Evolutionary conservation across 2,113 vertebrate genomes (phyloP), one percentile per base, ranked within the genome.

Genomic region (Ibidorhyncha struthersii): DNA sequence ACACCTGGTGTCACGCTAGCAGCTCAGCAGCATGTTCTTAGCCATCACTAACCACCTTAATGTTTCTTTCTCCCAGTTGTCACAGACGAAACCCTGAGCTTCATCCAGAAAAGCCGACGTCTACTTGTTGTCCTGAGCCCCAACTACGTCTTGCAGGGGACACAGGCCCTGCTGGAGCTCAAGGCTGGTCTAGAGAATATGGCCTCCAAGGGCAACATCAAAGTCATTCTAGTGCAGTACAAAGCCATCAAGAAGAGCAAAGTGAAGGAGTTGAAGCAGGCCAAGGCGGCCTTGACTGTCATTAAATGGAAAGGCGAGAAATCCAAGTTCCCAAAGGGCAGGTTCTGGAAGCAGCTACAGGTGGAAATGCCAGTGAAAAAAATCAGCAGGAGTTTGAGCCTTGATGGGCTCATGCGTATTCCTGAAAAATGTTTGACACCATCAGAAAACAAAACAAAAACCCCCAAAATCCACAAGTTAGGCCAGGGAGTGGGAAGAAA

Each of bases 51-150:
- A 98, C 89, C 36, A 92, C 81, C 85, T 71, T 78, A 95, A 97
- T 98, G 78, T 98, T 97, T 98, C 97, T 98, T 96, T 96, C 93
- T 98, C 97, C 82, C 98, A 99, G 99, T 99, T 98, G 99, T 99
- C 98, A 99, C 99, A 88, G 99, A 99, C 6, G 99, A 99, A 98
- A 99, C 99, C 49, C 98, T 99, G 98, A 98, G 98, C 95, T 99
- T 99, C 94, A 99, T 99, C 98, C 98, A 99, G 95, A 99, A 99
- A 96, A 99, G 99, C 96, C 98, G 98, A 85, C 98, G 99, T 91
- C 98, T 99, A 90, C 98, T 99, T 98, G 99, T 99, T 96, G 98
- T 99, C 30, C 97, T 99, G 93, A 99, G 99, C 87, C 99, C 99
- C 14, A 98, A 98, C 96, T 99, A 99, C 88, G 98, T 99, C 81